Evolutionary conservation across 1,140 invertebrate species (phyloP).

Genomic region (Drosophila sproati): DNA sequence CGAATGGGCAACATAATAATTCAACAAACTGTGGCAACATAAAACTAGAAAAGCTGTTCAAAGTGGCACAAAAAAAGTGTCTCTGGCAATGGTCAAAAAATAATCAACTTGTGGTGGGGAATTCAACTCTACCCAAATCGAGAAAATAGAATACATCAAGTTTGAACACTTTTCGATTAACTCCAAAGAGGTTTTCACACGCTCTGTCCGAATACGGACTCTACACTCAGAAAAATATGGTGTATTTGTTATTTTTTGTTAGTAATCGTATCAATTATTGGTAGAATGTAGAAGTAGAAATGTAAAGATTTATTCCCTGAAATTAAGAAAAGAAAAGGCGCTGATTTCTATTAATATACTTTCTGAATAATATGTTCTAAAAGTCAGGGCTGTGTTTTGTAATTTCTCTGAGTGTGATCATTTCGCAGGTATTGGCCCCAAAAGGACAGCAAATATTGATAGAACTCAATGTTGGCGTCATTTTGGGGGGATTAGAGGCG

Average conservation of each 20-base stretch:
- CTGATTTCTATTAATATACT: too few species aligned
- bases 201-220: background rate
- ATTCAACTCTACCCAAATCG: background rate
- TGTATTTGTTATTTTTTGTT: too few species aligned
- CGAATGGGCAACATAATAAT: constrained; percentile 72
- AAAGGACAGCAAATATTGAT: constrained; percentile 48
- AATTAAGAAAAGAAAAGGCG: too few species aligned
- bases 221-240: too few species aligned
- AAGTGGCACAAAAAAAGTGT: constrained; percentile 55
- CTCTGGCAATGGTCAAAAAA: constrained; percentile 50
- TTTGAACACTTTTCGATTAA: constrained; percentile 36
- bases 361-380: too few species aligned
- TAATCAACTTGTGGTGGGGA: constrained; percentile 57
- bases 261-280: too few species aligned
- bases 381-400: too few species aligned
- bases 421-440: constrained; percentile 5
- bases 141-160: constrained; percentile 30
- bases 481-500: constrained; percentile 60
- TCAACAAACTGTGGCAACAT: constrained; percentile 30
- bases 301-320: too few species aligned
- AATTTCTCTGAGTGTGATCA: background rate
- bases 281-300: too few species aligned
- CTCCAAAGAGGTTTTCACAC: constrained; percentile 7
- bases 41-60: constrained; percentile 37
- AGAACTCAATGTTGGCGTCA: constrained; percentile 22